Evolutionary conservation across 2,797 vertebrate genomes (phyloP).

Genomic region (Rhabdophis nuchalis): DNA sequence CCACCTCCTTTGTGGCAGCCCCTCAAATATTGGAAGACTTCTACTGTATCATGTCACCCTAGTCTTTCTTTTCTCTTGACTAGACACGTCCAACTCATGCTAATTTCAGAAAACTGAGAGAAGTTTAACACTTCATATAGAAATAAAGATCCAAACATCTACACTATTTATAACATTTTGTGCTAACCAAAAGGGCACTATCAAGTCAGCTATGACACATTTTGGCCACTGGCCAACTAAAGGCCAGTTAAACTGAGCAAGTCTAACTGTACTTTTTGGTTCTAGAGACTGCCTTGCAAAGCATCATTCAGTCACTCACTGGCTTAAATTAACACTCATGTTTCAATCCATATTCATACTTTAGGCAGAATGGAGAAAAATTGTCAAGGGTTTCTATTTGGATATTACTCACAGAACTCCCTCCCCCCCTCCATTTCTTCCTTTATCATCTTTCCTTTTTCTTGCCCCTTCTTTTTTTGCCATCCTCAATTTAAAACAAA

Average conservation of each 20-base stretch:
- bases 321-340: background rate
- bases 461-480: background rate
- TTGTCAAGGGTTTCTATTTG: background rate
- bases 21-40: background rate
- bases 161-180: background rate
- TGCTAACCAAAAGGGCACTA: background rate
- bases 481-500: background rate
- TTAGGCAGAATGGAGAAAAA: background rate
- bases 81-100: background rate
- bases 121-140: background rate
- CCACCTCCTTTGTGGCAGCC: background rate
- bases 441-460: background rate
- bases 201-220: background rate
- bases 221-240: background rate
- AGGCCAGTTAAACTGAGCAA: background rate
- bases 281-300: background rate
- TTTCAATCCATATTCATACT: background rate
- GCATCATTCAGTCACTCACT: background rate
- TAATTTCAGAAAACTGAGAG: background rate
- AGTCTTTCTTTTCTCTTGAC: background rate
- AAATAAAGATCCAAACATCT: background rate
- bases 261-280: background rate
- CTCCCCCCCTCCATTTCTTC: background rate
- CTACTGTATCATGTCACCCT: background rate
- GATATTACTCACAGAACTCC: background rate